Evolutionary conservation across 2,113 vertebrate genomes (phyloP), one percentile per base, ranked within the genome.

Genomic region (Calyptommatus sinebrachiatus): DNA sequence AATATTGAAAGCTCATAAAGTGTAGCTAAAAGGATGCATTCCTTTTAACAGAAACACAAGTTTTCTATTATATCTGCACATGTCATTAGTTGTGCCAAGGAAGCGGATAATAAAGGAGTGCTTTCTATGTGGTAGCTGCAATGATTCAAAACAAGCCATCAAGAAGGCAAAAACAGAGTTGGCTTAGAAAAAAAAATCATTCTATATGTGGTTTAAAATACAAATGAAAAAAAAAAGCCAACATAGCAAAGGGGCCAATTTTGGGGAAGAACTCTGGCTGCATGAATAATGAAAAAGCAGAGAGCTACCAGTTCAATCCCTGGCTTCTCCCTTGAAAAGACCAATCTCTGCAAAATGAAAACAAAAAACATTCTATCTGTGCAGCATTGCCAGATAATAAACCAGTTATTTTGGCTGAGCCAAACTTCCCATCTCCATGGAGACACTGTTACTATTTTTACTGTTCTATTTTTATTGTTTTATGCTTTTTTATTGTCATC

Each of bases 1-100:
- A 68, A 74, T 60, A 81, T 74, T n/a, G 74, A 68, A 81, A 74
- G 48, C 31, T 81, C 68, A 66, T 53, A 61, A 28, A 26, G 48
- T 12, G 60, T 81, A 22, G 10, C 12, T 74, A 29, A 74, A 73
- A 18, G 24, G 35, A 26, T n/a, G 45, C 3, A 8, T 28, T 26
- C 7, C 12, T 71, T 22, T 46, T 45, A 70, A 57, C 24, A 53
- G 60, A 77, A 71, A 65, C 57, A 26, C 8, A 65, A 2, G 24
- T 41, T 9, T 62, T 63, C 45, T 77, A 50, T 66, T 77, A 57
- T 29, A 72, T 29, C 29, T 60, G 50, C 7, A 68, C 31, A 11
- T 73, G 28, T 61, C 26, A 12, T 78, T 71, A 26, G 31, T 28
- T 66, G 46, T 45, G 48, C 35, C 62, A 61, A 77, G 57, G 20